Conservation (phyloP, 2,888 invertebrate species). For the Drosophila mimetica region DNA sequence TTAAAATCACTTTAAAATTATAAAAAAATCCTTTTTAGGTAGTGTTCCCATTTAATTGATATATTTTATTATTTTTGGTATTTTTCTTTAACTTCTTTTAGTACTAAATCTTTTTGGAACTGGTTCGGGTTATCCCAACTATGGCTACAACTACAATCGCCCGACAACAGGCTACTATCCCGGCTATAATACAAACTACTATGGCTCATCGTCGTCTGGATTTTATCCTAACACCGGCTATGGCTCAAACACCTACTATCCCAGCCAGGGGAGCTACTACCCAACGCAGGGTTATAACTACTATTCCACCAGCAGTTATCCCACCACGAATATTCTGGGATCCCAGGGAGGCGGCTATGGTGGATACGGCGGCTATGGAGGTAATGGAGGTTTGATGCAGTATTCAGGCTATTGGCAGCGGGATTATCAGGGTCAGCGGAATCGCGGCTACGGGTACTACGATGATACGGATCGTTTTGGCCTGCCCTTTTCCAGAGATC, state of each 20-base stretch:
- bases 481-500: conserved; percentile 57
- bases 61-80: no score
- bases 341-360: conserved; percentile 64
- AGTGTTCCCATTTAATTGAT: no score
- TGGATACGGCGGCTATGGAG: conserved; percentile 87
- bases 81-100: conserved; percentile 31
- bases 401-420: conserved; percentile 87
- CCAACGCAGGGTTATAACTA: conserved; percentile 47
- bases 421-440: conserved; percentile 85
- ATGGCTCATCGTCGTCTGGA: conserved; percentile 31
- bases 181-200: conserved; percentile 40
- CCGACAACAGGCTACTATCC: conserved; percentile 37
- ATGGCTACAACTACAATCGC: conserved; percentile 62
- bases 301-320: conserved; percentile 70
- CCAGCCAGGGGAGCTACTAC: conserved; percentile 40
- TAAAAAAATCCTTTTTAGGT: no score
- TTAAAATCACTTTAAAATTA: no score
- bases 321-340: conserved; percentile 82
- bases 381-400: conserved; percentile 87
- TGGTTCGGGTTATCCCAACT: conserved; percentile 51
- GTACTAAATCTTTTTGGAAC: conserved; percentile 84
- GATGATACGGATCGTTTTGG: conserved; percentile 81
- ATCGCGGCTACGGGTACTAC: conserved; percentile 87
- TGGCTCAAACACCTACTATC: conserved; percentile 34
- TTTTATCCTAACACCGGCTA: conserved; percentile 44